Base-by-base conservation (phyloP, 1,140 invertebrate species). In the Wasmannia auropunctata region DNA sequence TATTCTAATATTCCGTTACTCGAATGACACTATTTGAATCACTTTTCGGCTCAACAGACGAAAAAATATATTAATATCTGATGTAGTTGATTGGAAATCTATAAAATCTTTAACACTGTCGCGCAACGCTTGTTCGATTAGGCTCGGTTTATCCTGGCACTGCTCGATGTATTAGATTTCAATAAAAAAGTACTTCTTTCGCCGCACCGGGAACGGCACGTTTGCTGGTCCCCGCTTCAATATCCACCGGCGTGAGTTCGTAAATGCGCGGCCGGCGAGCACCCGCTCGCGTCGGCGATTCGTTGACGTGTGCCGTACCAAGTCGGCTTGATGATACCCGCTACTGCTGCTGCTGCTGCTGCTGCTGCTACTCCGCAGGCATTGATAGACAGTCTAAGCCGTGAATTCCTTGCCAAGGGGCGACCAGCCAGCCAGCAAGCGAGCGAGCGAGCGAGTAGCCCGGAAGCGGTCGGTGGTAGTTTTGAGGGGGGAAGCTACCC, bases 351-450 rank as follows among this genome's bases (percentile, higher is more conserved):
- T 43, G 40, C 40, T 43, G 43, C 43, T 43, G 83, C 70, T 62
- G 83, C 70, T 62, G 31, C 85, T 76, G 56, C 72, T 74, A 28
- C 87, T 67, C 62, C 79, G n/a, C 10, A 19, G 75, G 58, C 87
- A 86, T 88, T 89, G 88, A 86, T 85, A 89, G 87, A 10, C 56
- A 25, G 58, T 65, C 88, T 86, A 88, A 89, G 72, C 87, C 58
- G 77, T 79, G 87, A 89, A 86, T 89, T 84, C 70, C 83, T 51
- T 62, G 54, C 49, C 56, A 46, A n/a, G 63, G 31, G 19, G 14
- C 58, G 14, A 31, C 51, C 67, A 28, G 22, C 54, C 70, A 54
- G 60, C 65, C 43, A 43, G 8, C 46, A 3, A 63, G 60, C 49
- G 11, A 70, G 28, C 49, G 3, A 72, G 22, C 63, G n/a, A 56